phyloP scores from a whole-genome alignment of 2,888 invertebrate genomes.

The Spilosoma lubricipeda region DNA sequence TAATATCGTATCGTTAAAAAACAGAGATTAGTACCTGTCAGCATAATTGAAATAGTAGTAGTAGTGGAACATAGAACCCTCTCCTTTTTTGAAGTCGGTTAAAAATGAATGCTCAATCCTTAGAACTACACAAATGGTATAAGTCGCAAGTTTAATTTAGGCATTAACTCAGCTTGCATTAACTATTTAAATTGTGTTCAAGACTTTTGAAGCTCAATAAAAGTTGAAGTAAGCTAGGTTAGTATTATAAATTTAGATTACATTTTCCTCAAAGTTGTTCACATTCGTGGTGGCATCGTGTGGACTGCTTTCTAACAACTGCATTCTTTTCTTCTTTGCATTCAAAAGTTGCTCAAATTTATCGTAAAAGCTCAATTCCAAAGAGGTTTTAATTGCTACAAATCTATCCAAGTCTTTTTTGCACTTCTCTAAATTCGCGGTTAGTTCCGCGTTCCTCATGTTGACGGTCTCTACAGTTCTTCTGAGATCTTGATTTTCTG shows the following conservation, averaged over 20 bases:
- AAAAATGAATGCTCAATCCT: neutral
- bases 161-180: neutral
- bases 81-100: too few species aligned
- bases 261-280: slow-evolving; percentile 4
- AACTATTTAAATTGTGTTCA: neutral
- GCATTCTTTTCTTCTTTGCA: slow-evolving; percentile 73
- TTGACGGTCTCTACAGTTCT: slow-evolving; percentile 41
- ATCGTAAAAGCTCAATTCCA: slow-evolving; percentile 70
- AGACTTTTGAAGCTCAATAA: neutral
- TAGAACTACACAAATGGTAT: neutral
- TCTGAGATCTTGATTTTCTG: slow-evolving; percentile 62
- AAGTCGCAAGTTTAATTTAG: neutral
- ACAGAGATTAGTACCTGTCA: neutral
- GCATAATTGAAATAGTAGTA: neutral
- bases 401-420: slow-evolving; percentile 67
- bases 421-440: slow-evolving; percentile 59
- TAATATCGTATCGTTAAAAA: neutral
- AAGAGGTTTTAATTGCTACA: slow-evolving; percentile 59
- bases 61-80: too few species aligned
- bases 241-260: slow-evolving; percentile 11
- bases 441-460: slow-evolving; percentile 48
- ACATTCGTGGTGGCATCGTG: slow-evolving; percentile 41
- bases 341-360: slow-evolving; percentile 75
- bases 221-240: neutral
- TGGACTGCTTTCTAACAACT: slow-evolving; percentile 66